phyloP scores from a whole-genome alignment of 1,140 invertebrate genomes.

The Drosophila parvula region DNA sequence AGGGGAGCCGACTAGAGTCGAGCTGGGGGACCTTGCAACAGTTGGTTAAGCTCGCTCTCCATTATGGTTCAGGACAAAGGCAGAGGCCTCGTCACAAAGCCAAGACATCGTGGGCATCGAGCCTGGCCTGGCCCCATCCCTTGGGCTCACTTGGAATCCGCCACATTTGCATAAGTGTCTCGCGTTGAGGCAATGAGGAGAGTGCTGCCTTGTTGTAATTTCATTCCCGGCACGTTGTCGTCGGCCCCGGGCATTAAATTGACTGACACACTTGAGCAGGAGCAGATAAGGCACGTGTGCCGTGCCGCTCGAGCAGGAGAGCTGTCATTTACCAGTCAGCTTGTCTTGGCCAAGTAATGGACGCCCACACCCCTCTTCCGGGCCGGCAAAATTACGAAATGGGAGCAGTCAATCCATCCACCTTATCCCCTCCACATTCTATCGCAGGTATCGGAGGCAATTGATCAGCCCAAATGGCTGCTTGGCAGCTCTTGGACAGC shows the following conservation, averaged over 20 bases:
- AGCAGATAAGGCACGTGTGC: conserved; percentile 71
- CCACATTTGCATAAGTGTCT: conserved; percentile 61
- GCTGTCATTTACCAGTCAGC: conserved; percentile 64
- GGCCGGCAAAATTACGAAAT: conserved; percentile 56
- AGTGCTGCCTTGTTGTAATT: conserved; percentile 64
- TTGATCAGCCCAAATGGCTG: conserved; percentile 67
- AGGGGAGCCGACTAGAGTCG: conserved; percentile 9
- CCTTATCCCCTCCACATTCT: conserved; percentile 23
- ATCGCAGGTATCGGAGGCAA: conserved; percentile 63
- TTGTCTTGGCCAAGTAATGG: conserved; percentile 12
- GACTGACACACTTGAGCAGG: conserved; percentile 39
- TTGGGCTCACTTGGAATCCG: conserved; percentile 16
- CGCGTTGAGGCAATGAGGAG: conserved; percentile 46
- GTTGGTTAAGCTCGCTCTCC: conserved; percentile 33
- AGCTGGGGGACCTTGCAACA: conserved; percentile 17
- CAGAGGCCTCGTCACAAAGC: conserved; percentile 43
- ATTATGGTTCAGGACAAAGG: conserved; percentile 20
- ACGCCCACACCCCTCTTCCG: conserved; percentile 7
- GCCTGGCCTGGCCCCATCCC: conserved; percentile 1
- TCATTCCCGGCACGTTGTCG: conserved; percentile 64
- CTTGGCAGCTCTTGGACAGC: conserved; percentile 31
- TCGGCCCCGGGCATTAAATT: conserved; percentile 58
- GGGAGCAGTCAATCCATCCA: conserved; percentile 40
- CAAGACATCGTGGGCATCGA: conserved; percentile 41
- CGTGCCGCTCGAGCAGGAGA: conserved; percentile 38